Conservation (phyloP, 2,797 vertebrate species). For the Leucoraja ocellata region DNA sequence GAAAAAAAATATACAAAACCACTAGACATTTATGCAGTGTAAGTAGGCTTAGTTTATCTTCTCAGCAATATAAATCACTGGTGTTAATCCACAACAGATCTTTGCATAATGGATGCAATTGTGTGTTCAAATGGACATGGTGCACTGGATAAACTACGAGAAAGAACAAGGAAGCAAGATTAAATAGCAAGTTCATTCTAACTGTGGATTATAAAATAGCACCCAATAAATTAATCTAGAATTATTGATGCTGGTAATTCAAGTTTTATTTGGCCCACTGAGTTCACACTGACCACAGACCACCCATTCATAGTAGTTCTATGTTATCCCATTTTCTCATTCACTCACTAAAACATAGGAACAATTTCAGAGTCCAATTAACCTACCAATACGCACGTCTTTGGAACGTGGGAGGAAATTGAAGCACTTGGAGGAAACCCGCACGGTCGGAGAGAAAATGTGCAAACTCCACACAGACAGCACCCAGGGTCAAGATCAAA, state of each 20-base stretch:
- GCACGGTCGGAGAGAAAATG: no score
- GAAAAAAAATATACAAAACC: conserved; percentile 35
- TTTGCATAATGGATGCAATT: conserved; percentile 31
- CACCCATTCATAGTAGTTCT: no score
- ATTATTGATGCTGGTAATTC: background rate
- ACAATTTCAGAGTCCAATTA: no score
- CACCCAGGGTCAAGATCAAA: no score
- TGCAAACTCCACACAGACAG: no score
- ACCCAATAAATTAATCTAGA: background rate
- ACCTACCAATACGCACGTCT: no score
- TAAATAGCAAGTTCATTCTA: background rate
- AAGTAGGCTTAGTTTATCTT: conserved; percentile 18
- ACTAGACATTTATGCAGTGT: conserved; percentile 37
- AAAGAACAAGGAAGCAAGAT: conserved; percentile 39
- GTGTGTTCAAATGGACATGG: conserved; percentile 62
- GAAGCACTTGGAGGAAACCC: no score
- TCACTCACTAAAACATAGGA: no score
- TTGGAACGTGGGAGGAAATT: no score
- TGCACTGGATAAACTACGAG: conserved; percentile 73
- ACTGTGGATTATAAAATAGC: background rate
- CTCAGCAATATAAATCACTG: conserved; percentile 38
- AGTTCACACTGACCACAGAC: no score
- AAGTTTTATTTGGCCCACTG: background rate
- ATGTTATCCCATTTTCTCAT: no score
- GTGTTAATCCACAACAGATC: background rate